Percentiles rank a stretch among this genome's conserved stretches.
Conservation (phyloP, 2,113 vertebrate genomes). For the Fukomys damarensis region DNA sequence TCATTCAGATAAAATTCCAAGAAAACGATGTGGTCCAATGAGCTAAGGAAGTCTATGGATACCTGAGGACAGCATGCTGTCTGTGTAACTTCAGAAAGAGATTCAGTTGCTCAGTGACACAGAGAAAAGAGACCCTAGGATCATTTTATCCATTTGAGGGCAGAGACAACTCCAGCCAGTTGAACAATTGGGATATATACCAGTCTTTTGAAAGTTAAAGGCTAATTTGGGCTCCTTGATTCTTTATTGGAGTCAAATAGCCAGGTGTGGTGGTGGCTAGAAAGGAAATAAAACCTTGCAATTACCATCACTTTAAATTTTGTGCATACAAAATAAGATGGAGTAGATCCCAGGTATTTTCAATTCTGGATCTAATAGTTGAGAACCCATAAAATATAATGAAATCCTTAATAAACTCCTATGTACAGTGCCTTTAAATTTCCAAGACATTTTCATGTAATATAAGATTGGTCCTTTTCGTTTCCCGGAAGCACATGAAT, state of each 20-base stretch:
- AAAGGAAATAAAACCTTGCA: not conserved
- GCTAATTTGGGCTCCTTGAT: not conserved
- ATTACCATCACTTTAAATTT: not conserved
- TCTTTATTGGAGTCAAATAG: not conserved
- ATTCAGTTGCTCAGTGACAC: not conserved
- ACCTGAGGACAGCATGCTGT: not conserved
- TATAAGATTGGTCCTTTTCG: not conserved
- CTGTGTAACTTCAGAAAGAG: not conserved
- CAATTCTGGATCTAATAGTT: not conserved
- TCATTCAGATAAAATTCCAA: not conserved
- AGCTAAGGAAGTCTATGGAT: not conserved
- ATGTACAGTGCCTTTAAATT: not conserved
- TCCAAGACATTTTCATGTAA: not conserved
- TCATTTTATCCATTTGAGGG: not conserved
- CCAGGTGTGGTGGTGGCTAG: not conserved
- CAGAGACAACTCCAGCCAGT: not conserved
- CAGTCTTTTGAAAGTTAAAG: not conserved
- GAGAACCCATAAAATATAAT: not conserved
- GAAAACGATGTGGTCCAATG: not conserved
- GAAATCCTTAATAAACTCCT: not conserved
- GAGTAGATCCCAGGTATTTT: not conserved
- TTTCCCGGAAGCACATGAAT: not conserved
- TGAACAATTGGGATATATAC: not conserved
- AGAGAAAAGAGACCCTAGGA: not conserved
- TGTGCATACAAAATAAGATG: not conserved